phyloP scores from a whole-genome alignment of 1,140 invertebrate species.

The Sminthurides bifidus region DNA sequence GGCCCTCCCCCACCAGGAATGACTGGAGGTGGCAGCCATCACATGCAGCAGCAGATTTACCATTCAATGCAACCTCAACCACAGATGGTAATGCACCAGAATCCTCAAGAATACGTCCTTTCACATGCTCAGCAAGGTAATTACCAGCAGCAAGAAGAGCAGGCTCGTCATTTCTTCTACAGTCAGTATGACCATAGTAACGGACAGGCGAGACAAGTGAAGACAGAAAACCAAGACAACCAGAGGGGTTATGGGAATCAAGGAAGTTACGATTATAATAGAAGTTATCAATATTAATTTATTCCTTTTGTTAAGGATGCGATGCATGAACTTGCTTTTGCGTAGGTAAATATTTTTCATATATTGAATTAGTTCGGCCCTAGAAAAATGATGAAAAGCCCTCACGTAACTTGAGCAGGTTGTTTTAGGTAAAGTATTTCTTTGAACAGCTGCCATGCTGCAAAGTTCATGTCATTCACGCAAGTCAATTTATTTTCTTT shows the following conservation, averaged over 20 bases:
- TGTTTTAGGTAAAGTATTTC: too few species aligned
- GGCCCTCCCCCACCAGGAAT: neutral
- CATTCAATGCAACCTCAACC: neutral
- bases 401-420: too few species aligned
- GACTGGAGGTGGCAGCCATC: neutral
- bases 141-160: neutral
- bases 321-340: too few species aligned
- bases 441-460: too few species aligned
- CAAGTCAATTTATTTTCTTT: too few species aligned
- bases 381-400: too few species aligned
- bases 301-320: too few species aligned
- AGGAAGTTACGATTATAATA: too few species aligned
- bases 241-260: constrained; percentile 1
- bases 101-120: constrained; percentile 12
- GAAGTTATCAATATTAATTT: too few species aligned
- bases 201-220: neutral
- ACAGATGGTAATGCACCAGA: constrained; percentile 2
- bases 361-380: too few species aligned
- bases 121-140: constrained; percentile 6
- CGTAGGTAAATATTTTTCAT: too few species aligned
- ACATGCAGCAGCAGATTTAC: neutral
- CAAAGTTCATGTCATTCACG: too few species aligned
- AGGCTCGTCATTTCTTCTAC: neutral
- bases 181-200: constrained; percentile 5
- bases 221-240: neutral